Base-by-base conservation (phyloP, 1,140 invertebrate genomes). In the Drosophila oshimai region DNA sequence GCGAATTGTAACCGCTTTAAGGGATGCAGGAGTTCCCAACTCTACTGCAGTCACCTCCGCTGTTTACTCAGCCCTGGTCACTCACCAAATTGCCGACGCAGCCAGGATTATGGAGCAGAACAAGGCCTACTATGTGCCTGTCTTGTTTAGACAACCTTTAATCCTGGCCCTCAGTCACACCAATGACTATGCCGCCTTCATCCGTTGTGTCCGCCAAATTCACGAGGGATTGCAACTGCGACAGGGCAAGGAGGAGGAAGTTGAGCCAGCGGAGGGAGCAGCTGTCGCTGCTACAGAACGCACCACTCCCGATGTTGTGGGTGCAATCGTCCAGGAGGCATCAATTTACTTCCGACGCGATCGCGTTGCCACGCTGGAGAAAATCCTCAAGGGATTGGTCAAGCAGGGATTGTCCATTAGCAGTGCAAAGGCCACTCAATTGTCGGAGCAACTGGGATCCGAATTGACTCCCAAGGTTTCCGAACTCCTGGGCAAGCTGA, bases 371-470 rank as follows among this genome's bases (percentile, higher is more conserved):
- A 68, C 42, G 45, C 87, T 88, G 53, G 86, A 84, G 62, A 90
- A 92, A 42, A 87, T 94, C 2, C 81, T 94, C 1, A 67, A 92
- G 50, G 92, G 91, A 13, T 72, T 95, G 24, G 90, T 93, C 20
- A 88, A 92, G n/a, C 92, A 94, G 80, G 95, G 95, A 1, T 64
- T 96, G 3, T 93, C 93, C 45, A 93, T 96, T 4, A 93, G 92
- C 37, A 93, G 92, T 36, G 80, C 88, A 20, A 90, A 92, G 28
- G 94, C 93, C 0, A 93, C 94, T 61, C 80, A 91, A 34, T 91
- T 96, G 17, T 93, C 95, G 75, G 92, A 94, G 46, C 92, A 91
- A 47, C 79, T 95, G 2, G 93, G 93, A 2, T 92, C 94, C 6
- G 92, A 94, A 50, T 90, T 95, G 87, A 95, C 93, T 0, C 91